Conservation (phyloP, 2,113 vertebrate species). For the rat (Rattus norvegicus) region GRCr8 NC_086024.1:88384001-88384500, state of each 20-base stretch:
- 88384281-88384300: background rate
- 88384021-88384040: constrained; percentile 92
- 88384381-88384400: background rate
- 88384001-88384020: constrained; percentile 94
- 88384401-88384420: background rate
- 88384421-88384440: background rate
- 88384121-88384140: constrained; percentile 94
- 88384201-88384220: background rate
- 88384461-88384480: background rate
- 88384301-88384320: background rate
- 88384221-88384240: background rate
- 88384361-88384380: background rate
- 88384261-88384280: background rate
- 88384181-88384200: background rate
- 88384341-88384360: background rate
- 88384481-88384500: background rate
- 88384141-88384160: constrained; percentile 93
- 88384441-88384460: background rate
- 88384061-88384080: constrained; percentile 94
- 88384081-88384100: constrained; percentile 92
- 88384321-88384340: background rate
- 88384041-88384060: constrained; percentile 94
- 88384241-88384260: background rate
- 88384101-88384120: constrained; percentile 93
- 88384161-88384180: constrained; percentile 93